Evolutionary conservation across 2,888 invertebrate species (phyloP).

Genomic region (Pherbina coryleti): DNA sequence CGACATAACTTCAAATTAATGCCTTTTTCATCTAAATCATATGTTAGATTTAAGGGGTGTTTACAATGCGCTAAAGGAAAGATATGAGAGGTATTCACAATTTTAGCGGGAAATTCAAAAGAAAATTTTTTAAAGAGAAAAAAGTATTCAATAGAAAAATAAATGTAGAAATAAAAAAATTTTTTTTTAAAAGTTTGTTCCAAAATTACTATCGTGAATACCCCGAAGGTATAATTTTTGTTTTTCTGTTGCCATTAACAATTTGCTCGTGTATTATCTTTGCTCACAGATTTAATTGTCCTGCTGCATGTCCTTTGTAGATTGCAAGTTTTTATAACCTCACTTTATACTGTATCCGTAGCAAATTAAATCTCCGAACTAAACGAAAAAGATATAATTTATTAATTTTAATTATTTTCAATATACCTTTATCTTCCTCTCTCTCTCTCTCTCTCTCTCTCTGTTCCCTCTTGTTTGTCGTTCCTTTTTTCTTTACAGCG

Average conservation of each 20-base stretch:
- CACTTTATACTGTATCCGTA: not conserved
- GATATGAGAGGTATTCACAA: no score
- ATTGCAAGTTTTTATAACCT: not conserved
- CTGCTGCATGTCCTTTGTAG: not conserved
- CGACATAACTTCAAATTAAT: no score
- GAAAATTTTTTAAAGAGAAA: no score
- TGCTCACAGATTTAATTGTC: not conserved
- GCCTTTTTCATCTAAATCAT: no score
- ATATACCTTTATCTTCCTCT: not conserved
- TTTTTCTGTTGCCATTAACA: not conserved
- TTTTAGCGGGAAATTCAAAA: no score
- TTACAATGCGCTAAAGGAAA: no score
- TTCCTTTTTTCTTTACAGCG: conserved; percentile 72
- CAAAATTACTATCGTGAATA: not conserved
- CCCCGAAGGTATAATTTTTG: not conserved
- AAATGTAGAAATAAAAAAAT: no score
- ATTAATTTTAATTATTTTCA: not conserved
- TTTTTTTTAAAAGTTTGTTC: no score
- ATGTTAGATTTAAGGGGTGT: no score
- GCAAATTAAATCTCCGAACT: not conserved
- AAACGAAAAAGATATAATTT: not conserved
- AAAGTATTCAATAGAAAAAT: no score
- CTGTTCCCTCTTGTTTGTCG: conserved; percentile 39
- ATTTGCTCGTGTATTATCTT: not conserved
- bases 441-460: conserved; percentile 22